These are phyloP conservation scores for Plotosus lineatus DNA, from an alignment of 2,113 vertebrate genomes.

Conservation along the genomic window DNA sequence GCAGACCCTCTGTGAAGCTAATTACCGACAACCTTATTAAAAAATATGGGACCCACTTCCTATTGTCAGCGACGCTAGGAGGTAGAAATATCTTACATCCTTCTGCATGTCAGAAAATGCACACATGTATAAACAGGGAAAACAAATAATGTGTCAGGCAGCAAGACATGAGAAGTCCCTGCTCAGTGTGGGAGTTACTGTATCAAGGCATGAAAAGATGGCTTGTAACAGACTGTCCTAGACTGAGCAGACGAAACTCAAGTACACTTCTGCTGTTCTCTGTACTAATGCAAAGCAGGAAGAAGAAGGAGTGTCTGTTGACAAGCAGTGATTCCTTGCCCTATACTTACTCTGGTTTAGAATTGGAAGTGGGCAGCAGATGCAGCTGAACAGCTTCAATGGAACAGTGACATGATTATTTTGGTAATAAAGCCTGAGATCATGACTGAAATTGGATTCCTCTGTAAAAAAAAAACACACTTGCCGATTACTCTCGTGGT, in stretches of 20 bases:
- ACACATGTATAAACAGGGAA: not conserved
- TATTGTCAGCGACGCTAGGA: constrained; percentile 93
- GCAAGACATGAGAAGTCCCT: not conserved
- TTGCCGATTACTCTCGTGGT: constrained; percentile 61
- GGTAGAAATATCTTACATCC: constrained; percentile 70
- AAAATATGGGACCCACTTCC: constrained; percentile 97
- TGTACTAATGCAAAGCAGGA: constrained; percentile 9
- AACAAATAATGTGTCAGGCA: not conserved
- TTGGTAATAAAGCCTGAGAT: constrained; percentile 40
- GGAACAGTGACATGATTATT: constrained; percentile 40
- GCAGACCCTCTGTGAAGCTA: constrained; percentile 85
- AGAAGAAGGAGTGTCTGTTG: constrained; percentile 37
- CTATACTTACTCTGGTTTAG: constrained; percentile 34
- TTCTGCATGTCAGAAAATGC: not conserved
- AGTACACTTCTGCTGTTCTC: constrained; percentile 14
- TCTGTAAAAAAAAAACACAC: constrained; percentile 62
- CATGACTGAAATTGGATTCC: constrained; percentile 54
- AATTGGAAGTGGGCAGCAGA: constrained; percentile 15
- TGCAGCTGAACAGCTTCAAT: constrained; percentile 28
- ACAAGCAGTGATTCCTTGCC: constrained; percentile 23
- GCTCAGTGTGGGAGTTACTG: not conserved
- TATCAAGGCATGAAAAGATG: not conserved
- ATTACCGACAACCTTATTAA: constrained; percentile 96
- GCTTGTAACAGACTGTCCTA: not conserved
- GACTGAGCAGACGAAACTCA: constrained; percentile 30